These are phyloP conservation scores for Silurus meridionalis DNA, from an alignment of 2,113 vertebrate species.

Conservation along the genomic window DNA sequence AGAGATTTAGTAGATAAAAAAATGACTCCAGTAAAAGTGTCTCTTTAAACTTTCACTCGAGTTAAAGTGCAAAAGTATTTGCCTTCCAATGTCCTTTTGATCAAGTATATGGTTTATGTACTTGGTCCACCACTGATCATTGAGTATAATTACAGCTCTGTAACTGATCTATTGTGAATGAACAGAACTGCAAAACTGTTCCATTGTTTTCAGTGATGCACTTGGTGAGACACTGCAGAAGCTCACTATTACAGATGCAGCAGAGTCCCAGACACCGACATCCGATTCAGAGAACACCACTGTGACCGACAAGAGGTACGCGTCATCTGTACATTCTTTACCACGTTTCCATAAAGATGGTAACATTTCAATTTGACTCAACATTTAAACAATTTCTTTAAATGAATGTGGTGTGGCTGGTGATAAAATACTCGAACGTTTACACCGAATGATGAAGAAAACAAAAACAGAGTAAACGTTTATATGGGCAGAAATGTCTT, in stretches of 20 bases:
- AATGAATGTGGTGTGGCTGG: too few relatives aligned
- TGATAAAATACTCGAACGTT: too few relatives aligned
- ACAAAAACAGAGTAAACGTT: background rate
- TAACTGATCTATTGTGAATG: background rate
- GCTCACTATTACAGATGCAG: conserved; percentile 62
- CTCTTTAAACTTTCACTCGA: too few relatives aligned
- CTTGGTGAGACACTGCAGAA: conserved; percentile 66
- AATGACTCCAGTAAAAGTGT: too few relatives aligned
- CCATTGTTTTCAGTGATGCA: conserved; percentile 62
- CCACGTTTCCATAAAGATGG: background rate
- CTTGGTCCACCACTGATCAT: background rate
- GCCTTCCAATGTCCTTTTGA: too few relatives aligned
- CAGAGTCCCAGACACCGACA: conserved; percentile 50
- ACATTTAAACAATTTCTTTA: too few relatives aligned
- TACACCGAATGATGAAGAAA: too few relatives aligned
- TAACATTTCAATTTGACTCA: too few relatives aligned
- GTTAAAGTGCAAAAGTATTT: too few relatives aligned
- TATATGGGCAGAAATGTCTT: background rate
- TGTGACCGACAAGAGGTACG: conserved; percentile 70
- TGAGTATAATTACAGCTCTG: background rate
- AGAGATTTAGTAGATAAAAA: too few relatives aligned
- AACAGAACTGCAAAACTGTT: background rate
- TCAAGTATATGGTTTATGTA: too few relatives aligned
- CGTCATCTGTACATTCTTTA: background rate
- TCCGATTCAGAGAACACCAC: conserved; percentile 52